Conservation (phyloP, 1,140 invertebrate genomes). For the Lasioglossum albipes region DNA sequence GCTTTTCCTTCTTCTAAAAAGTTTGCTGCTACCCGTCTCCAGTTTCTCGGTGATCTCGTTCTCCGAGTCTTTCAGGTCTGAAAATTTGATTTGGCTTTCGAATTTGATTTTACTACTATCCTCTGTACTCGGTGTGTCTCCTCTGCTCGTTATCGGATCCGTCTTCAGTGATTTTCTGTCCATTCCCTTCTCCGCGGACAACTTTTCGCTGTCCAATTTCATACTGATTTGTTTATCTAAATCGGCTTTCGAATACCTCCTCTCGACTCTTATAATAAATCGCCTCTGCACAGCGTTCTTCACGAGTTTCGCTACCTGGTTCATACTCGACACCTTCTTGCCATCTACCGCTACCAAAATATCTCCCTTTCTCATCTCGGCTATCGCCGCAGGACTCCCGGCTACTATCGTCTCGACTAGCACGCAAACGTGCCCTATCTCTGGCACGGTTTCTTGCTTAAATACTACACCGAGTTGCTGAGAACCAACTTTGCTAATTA, state of each 20-base stretch:
- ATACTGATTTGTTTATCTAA: constrained; percentile 54
- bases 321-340: constrained; percentile 86
- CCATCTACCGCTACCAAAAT: constrained; percentile 90
- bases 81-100: constrained; percentile 75
- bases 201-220: constrained; percentile 52
- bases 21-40: constrained; percentile 61
- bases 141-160: constrained; percentile 54
- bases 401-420: constrained; percentile 88
- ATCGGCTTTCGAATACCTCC: constrained; percentile 74
- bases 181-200: constrained; percentile 51
- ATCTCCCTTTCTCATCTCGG: constrained; percentile 89
- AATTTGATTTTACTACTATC: constrained; percentile 62
- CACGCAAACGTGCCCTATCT: constrained; percentile 82
- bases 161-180: constrained; percentile 66
- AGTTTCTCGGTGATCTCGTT: constrained; percentile 49
- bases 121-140: constrained; percentile 48
- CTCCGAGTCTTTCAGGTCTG: constrained; percentile 72
- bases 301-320: constrained; percentile 86
- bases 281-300: constrained; percentile 79
- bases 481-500: constrained; percentile 83
- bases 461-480: constrained; percentile 86
- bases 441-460: constrained; percentile 82
- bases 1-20: constrained; percentile 75
- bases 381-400: constrained; percentile 87
- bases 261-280: constrained; percentile 82